phyloP scores from a whole-genome alignment of 1,140 invertebrate genomes.

The Lordiphosa clarofinis region DNA sequence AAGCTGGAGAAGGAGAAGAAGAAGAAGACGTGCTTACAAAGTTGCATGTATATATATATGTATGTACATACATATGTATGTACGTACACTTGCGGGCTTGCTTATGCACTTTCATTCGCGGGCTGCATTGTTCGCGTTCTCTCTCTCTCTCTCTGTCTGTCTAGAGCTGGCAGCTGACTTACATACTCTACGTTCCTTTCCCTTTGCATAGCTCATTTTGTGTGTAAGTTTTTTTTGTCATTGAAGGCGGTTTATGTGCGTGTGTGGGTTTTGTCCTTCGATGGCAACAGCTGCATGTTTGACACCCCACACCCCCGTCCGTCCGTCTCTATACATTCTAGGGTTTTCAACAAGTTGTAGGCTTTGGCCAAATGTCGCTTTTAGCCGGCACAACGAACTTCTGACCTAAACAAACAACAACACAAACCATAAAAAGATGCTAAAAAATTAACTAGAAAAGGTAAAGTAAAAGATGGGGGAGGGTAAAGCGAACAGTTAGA shows the following conservation, averaged over 20 bases:
- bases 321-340: no score
- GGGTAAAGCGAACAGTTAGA: constrained; percentile 60
- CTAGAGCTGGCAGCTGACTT: constrained; percentile 6
- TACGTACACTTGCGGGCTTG: constrained; percentile 16
- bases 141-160: constrained; percentile 3
- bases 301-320: no score
- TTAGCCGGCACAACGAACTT: constrained; percentile 44
- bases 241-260: background rate
- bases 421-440: constrained; percentile 49
- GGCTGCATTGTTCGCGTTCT: constrained; percentile 12
- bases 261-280: constrained; percentile 7
- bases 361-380: constrained; percentile 25
- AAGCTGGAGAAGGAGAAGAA: background rate
- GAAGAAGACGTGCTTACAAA: constrained; percentile 27
- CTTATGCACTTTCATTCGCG: constrained; percentile 55
- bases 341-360: constrained; percentile 17
- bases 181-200: constrained; percentile 2
- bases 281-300: constrained; percentile 9
- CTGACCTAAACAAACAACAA: constrained; percentile 62
- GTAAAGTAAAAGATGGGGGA: no score
- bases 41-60: background rate
- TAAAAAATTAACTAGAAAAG: constrained; percentile 48
- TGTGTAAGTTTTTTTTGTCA: constrained; percentile 5
- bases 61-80: background rate
- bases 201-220: constrained; percentile 12